A percentile compares a stretch with the other conserved stretches of the same genome.
Evolutionary conservation across 2,113 vertebrate genomes (phyloP).

Genomic region (Artemisiospiza belli): DNA sequence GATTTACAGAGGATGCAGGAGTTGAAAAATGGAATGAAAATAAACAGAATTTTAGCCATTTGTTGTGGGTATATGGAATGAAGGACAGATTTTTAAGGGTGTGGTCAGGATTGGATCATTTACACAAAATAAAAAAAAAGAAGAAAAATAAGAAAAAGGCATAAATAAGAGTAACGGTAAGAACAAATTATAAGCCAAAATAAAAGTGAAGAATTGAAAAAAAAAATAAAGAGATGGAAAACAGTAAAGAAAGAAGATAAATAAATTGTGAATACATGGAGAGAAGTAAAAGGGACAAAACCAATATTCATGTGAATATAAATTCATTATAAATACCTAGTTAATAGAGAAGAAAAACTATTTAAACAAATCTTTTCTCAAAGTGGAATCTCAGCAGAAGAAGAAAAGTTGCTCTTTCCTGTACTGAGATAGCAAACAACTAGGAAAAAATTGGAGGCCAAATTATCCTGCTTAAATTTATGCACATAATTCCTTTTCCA

Average conservation of each 20-base stretch:
- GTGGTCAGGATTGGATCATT: background rate
- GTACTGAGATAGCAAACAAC: background rate
- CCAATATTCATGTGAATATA: background rate
- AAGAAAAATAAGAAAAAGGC: background rate
- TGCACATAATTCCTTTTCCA: background rate
- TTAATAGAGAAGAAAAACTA: background rate
- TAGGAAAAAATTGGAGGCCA: background rate
- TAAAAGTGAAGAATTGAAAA: background rate
- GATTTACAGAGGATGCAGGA: background rate
- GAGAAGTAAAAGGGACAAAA: background rate
- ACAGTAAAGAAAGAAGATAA: background rate
- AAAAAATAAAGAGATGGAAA: background rate
- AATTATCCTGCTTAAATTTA: background rate
- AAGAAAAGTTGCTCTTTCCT: background rate
- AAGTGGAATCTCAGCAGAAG: background rate
- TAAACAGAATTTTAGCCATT: background rate
- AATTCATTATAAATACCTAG: rapidly evolving
- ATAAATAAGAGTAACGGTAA: background rate
- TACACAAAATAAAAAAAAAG: background rate
- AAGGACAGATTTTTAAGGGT: background rate
- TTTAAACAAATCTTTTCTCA: background rate
- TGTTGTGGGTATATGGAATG: background rate
- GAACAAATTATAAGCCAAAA: background rate
- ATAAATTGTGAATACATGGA: background rate
- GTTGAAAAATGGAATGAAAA: background rate